A percentile compares a stretch with the other conserved stretches of the same genome.
These are phyloP conservation scores for Leptodactylus fallax DNA, from an alignment of 2,797 vertebrate genomes.

Conservation along the genomic window DNA sequence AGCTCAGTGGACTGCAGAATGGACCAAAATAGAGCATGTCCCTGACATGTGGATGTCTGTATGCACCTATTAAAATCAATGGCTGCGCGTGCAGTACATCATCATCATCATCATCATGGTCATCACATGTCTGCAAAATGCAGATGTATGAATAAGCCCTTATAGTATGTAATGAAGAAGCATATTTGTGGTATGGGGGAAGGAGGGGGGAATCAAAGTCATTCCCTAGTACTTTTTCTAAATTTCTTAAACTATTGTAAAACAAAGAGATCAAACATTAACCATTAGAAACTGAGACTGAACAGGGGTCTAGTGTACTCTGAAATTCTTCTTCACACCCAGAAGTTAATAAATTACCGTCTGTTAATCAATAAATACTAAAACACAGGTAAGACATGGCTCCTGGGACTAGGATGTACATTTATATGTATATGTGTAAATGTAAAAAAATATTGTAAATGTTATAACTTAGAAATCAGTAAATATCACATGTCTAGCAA, in stretches of 20 bases:
- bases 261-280: conserved; percentile 1
- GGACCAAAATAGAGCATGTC: too few relatives aligned
- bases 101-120: too few relatives aligned
- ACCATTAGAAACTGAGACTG: neutral
- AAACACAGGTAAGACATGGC: neutral
- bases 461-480: neutral
- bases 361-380: conserved; percentile 11
- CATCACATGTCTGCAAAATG: too few relatives aligned
- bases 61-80: too few relatives aligned
- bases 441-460: neutral
- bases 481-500: neutral
- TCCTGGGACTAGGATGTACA: neutral
- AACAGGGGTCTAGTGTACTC: neutral
- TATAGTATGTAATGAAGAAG: too few relatives aligned
- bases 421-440: neutral
- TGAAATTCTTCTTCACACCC: neutral
- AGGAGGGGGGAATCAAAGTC: neutral
- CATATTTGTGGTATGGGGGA: too few relatives aligned
- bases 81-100: too few relatives aligned
- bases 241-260: neutral
- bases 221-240: neutral
- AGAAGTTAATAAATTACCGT: neutral
- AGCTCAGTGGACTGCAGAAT: too few relatives aligned
- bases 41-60: too few relatives aligned
- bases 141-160: too few relatives aligned